phyloP scores from a whole-genome alignment of 37 sponge, comb jelly and placozoan genomes.

The Diacarnus erythraeanus region DNA sequence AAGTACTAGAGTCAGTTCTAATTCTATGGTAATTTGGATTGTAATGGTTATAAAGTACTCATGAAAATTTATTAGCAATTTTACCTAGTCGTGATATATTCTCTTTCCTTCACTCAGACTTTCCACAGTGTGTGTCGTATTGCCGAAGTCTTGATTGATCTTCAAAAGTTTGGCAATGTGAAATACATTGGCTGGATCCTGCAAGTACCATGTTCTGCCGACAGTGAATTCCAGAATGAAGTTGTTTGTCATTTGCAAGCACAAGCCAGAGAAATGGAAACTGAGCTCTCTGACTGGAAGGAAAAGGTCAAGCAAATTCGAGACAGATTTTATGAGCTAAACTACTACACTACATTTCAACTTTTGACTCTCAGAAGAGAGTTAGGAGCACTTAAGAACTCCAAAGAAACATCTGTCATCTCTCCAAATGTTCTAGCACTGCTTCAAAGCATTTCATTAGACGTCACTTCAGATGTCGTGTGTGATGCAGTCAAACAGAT shows the following conservation, averaged over 20 bases:
- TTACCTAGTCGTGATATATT: background rate
- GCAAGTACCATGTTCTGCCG: background rate
- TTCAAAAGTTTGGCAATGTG: slow-evolving; percentile 51
- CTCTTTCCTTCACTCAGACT: slow-evolving; percentile 16
- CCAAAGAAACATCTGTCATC: background rate
- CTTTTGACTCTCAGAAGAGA: slow-evolving; percentile 47
- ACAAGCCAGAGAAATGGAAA: slow-evolving; percentile 41
- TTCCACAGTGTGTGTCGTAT: slow-evolving; percentile 46
- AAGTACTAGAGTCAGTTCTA: slow-evolving; percentile 45
- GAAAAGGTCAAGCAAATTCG: slow-evolving; percentile 9
- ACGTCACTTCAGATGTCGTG: background rate
- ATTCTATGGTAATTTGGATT: slow-evolving; percentile 15
- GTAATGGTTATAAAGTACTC: too few species aligned
- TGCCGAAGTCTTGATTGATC: slow-evolving; percentile 39
- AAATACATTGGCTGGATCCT: slow-evolving; percentile 45
- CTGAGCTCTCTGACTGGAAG: slow-evolving; percentile 41
- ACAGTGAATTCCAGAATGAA: background rate
- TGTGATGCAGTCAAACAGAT: slow-evolving; percentile 36
- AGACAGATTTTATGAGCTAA: slow-evolving; percentile 53
- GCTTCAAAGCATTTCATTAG: slow-evolving; percentile 44
- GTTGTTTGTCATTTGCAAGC: slow-evolving; percentile 7
- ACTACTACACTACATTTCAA: slow-evolving; percentile 78
- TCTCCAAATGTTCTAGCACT: slow-evolving; percentile 21
- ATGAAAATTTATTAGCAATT: background rate
- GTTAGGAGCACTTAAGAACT: slow-evolving; percentile 19